phyloP scores from a whole-genome alignment of 2,888 invertebrate genomes.

The Acleris sparsana region DNA sequence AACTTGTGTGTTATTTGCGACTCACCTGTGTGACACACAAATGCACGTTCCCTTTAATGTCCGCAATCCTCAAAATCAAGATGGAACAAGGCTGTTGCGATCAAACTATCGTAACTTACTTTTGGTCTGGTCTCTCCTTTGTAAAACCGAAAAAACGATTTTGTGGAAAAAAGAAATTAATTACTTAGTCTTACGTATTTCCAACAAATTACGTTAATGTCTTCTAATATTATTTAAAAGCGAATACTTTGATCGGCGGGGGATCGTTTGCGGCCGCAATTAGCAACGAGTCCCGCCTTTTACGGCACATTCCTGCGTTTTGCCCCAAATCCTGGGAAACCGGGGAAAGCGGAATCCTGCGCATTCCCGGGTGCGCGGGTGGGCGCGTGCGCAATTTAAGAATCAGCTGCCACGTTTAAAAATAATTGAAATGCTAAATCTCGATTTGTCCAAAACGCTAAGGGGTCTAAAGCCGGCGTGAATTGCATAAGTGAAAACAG shows the following conservation, averaged over 20 bases:
- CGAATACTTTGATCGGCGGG: not conserved
- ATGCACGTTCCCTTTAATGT: too few species aligned
- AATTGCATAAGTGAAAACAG: too few species aligned
- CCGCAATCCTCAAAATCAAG: too few species aligned
- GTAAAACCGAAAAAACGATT: too few species aligned
- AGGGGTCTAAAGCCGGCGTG: too few species aligned
- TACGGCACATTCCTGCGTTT: constrained; percentile 30
- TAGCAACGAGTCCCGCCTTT: constrained; percentile 11
- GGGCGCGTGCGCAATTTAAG: constrained; percentile 6
- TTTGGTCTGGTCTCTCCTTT: too few species aligned
- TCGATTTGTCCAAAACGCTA: too few species aligned
- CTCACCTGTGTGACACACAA: too few species aligned
- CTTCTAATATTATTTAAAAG: not conserved
- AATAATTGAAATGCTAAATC: too few species aligned
- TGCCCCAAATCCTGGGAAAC: constrained; percentile 34
- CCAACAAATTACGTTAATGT: not conserved
- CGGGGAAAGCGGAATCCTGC: constrained; percentile 20
- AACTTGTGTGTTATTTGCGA: too few species aligned
- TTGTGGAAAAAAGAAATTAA: not conserved
- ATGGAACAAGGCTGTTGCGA: too few species aligned
- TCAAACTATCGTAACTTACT: too few species aligned
- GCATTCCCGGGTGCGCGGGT: constrained; percentile 32
- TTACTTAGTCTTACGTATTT: not conserved
- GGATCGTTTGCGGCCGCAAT: constrained; percentile 6
- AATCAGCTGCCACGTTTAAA: not conserved